Base-by-base conservation (phyloP, 2,113 vertebrate species). In the Microcebus griseorufus region DNA sequence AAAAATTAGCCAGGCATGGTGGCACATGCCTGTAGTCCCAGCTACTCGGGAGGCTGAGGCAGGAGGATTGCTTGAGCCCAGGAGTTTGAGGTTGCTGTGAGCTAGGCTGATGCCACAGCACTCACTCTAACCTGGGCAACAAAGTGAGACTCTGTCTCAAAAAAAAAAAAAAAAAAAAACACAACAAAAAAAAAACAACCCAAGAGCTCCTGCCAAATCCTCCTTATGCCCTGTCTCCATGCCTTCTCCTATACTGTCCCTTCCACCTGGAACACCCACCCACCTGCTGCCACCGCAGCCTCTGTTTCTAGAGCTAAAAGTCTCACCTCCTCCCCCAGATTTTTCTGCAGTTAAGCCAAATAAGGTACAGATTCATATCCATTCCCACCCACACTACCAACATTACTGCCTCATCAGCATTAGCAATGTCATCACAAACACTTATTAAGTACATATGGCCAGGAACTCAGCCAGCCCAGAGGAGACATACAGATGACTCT, bases 261-360 rank as follows among this genome's bases (percentile, higher is more conserved):
- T 95, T 98, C 93, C 97, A 98, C 97, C 97, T 98, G 97, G 82
- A 98, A 97, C 96, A 98, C 95, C 97, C 97, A 96, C 97, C 97
- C 93, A 97, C 96, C 96, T 96, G 97, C 96, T 97, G 97, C 97
- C 96, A 98, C 90, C 53, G 3, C 93, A 97, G 69, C 93, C 96
- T 96, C 97, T 1, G 39, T 97, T 98, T 98, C 96, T 93, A 97
- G 97, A 97, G 94, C 93, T 92, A 73, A 86, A 97, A 93, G 96
- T 98, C 97, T 98, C 97, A 97, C 97, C 96, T 97, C 96, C 97
- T 98, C 97, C 97, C 45, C 92, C 97, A 97, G 96, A 96, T 78
- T 97, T 79, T 96, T 97, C 96, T 97, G 95, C 83, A 96, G 92
- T 96, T 95, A 94, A 97, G 85, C 96, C 97, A 98, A 97, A 97